Base-by-base conservation (phyloP, 35 echinoderm and acorn worm genomes). In the Amphiura filiformis region DNA sequence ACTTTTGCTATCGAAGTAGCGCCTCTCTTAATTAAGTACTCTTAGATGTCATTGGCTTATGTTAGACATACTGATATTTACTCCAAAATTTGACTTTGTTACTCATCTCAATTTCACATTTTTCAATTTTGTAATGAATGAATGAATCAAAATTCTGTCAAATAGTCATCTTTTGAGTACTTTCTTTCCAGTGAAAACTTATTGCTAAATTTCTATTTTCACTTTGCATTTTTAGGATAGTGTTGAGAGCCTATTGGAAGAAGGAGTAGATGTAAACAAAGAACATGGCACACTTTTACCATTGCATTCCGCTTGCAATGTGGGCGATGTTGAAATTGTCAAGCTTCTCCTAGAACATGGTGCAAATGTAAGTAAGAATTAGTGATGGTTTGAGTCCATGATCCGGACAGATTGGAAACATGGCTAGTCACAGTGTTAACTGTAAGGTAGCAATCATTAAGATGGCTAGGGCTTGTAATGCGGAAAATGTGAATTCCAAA, bases 271-370 rank as follows among this genome's bases (percentile, higher is more conserved):
- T 80, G 88, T 99, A 13, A 99, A 99, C 78, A 82, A 64, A n/a
- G 77, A 86, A 26, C 92, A 94, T 88, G 96, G 93, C 17, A 91
- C 90, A 32, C 65, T 94, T 12, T 84, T 99, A 34, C 96, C 96
- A 31, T 87, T 99, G 12, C 96, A 99, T 76, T 99, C 93, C 95
- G 93, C 92, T 31, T 99, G 96, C 75, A 94, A 91, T 90, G 83
- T 82, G 7, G 87, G 93, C 22, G 92, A 99, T 49, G 65, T 39
- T 35, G 75, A 84, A 28, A 83, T 85, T 35, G 87, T 95, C 12
- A 87, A 95, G 77, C 87, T 99, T 12, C 79, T 99, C 1, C 31
- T 99, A 23, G 79, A 92, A 31, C 83, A 92, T 61, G 96, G 96
- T 88, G 96, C 92, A 56, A 84, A 92, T 65, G 93, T 93, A 78